Base-by-base conservation (phyloP, 2,888 invertebrate genomes). In the Nomada ruficornis region DNA sequence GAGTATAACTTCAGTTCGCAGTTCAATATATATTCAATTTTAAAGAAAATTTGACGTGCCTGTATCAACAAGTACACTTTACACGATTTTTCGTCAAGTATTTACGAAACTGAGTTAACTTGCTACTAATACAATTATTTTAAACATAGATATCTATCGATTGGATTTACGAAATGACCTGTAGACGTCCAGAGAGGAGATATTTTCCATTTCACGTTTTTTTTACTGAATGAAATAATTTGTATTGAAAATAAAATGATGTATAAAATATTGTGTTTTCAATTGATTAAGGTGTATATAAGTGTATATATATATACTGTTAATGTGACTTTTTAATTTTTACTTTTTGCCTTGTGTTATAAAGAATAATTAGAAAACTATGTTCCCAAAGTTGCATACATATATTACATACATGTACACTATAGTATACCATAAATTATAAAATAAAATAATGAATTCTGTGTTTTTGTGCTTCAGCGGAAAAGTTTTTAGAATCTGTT, bases 401-500 rank as follows among this genome's bases (percentile, higher is more conserved):
- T 15, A 57, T 9, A 29, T 42, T 4, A 23, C 18, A 10, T 44
- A 11, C 20, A 42, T 42, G 26, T 26, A 18, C n/a, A 18, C 20
- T 9, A 20, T 7, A 54, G 26, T 26, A 13, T 57, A 7, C 13
- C 3, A 26, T 69, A 18, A 23, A 55, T 23, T 11, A 3, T 11
- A 42, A 36, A 54, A 52, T 64, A 47, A 54, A 62, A n/a, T 47
- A 3, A 55, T 50, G 13, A 50, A 62, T 47, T 71, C 5, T 15
- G 44, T 13, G 4, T 67, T 57, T 80, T 67, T 83, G 84, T 88
- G 92, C 94, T 94, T 10, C 94, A 98, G 99, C 99, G 82, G 99
- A 99, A 94, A 98, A 97, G 91, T 98, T 98, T 93, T 94, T 99
- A 85, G 97, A 98, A 94, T 96, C 97, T 55, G 97, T 98, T 2